Conservation (phyloP, 2,113 vertebrate genomes). For the Ptilonorhynchus violaceus region DNA sequence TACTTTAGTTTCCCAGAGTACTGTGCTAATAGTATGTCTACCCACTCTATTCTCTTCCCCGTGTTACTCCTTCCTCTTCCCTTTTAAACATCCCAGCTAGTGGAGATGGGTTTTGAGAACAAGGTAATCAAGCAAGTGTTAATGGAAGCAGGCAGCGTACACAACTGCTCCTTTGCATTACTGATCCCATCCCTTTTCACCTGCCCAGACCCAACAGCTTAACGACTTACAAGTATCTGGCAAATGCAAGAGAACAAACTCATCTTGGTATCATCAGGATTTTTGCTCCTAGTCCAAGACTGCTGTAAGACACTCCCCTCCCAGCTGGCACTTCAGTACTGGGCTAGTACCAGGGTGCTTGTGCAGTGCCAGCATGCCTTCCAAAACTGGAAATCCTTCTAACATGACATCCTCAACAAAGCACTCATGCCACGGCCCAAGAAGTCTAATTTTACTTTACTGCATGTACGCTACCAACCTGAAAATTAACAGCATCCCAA, state of each 20-base stretch:
- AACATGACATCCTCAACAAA: not conserved
- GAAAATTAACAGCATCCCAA: not conserved
- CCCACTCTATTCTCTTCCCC: not conserved
- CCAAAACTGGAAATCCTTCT: not conserved
- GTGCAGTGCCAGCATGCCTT: not conserved
- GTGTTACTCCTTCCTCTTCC: not conserved
- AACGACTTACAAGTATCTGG: not conserved
- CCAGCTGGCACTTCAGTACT: not conserved
- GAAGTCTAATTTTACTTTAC: not conserved
- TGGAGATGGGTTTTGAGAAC: not conserved
- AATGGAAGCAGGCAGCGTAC: not conserved
- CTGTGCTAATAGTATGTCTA: not conserved
- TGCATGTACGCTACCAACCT: not conserved
- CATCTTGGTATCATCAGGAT: not conserved
- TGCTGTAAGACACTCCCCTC: not conserved
- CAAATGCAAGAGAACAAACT: not conserved
- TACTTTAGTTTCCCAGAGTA: not conserved
- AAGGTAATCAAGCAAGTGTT: not conserved
- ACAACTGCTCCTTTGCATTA: not conserved
- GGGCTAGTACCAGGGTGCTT: accelerated
- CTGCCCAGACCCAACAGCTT: not conserved
- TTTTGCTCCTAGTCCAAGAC: not conserved
- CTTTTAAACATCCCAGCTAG: not conserved
- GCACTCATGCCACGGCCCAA: accelerated
- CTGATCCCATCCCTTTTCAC: not conserved